Evolutionary conservation across 2,113 vertebrate genomes (phyloP).

Genomic region (Andinoacara biseriatus): DNA sequence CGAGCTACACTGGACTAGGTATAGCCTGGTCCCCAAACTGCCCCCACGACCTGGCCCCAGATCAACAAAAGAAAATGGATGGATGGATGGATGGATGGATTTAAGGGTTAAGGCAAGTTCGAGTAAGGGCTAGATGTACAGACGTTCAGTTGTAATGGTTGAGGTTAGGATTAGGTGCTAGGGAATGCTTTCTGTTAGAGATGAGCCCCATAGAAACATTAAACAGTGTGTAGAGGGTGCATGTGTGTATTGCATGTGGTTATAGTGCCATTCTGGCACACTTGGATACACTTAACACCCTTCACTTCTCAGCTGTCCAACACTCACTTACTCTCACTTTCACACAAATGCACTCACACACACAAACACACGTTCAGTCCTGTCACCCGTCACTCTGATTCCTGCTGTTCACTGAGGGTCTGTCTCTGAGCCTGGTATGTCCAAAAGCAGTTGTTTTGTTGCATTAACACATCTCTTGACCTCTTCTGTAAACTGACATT

Average conservation of each 20-base stretch:
- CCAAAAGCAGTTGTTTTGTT: slow-evolving; percentile 42
- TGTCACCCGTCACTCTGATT: slow-evolving; percentile 47
- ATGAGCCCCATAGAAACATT: too few relatives aligned
- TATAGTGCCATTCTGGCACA: slow-evolving; percentile 21
- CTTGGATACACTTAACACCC: slow-evolving; percentile 38
- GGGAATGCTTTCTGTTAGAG: too few relatives aligned
- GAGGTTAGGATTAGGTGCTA: background rate
- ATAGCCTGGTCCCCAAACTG: background rate
- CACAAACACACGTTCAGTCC: background rate
- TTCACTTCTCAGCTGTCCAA: slow-evolving; percentile 48
- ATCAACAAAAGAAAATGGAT: too few relatives aligned
- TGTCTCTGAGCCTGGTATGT: slow-evolving; percentile 30
- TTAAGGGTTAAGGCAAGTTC: background rate
- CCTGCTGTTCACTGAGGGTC: slow-evolving; percentile 13
- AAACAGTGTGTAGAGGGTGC: background rate
- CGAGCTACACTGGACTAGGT: background rate
- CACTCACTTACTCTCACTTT: background rate
- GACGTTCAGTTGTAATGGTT: background rate
- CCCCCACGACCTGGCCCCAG: too few relatives aligned
- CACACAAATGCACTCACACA: slow-evolving; percentile 3
- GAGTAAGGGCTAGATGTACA: background rate
- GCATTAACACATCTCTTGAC: slow-evolving; percentile 42
- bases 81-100: too few relatives aligned
- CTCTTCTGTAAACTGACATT: slow-evolving; percentile 18
- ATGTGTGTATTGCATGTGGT: background rate